Base-by-base conservation (phyloP, 2,888 invertebrate genomes). In the Sarcophaga variegata region DNA sequence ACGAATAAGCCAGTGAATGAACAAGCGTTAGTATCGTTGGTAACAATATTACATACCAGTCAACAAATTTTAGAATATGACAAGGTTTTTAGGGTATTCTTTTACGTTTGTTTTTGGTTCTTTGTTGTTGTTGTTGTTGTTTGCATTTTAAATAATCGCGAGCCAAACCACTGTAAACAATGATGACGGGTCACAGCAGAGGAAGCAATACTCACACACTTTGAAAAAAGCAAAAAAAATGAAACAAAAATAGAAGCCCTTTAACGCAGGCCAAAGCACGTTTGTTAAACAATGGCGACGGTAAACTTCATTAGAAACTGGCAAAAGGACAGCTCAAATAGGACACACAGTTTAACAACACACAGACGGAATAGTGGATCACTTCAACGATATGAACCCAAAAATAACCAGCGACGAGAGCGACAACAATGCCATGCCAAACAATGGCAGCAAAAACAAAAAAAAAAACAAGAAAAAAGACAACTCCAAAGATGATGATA, bases 261-360 rank as follows among this genome's bases (percentile, higher is more conserved):
- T 90, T 87, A 91, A 91, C 90, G 90, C 90, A 90, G 90, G 91
- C 90, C 90, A 91, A 92, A 91, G 91, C 92, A 92, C 92, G 92
- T 92, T 92, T 92, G 91, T 91, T 92, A 92, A 92, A 92, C 92
- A 92, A 92, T 90, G 91, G 91, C 90, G 91, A 90, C 90, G 91
- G 92, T 91, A 92, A 91, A 91, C 92, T 91, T 92, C 91, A 92
- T 92, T 92, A 92, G 91, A 85, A 87, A 83, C 81, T 74, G 87
- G 80, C 76, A 88, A 84, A 80, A 79, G 87, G 83, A 86, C 75
- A 78, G 79, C 75, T 74, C 20, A 79, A 82, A 81, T 47, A 75
- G 87, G 80, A 87, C 76, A 79, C 67, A 79, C 63, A 69, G 75
- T 66, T 80, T 83, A 78, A 74, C 72, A 71, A 82, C 45, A 81